Conservation (phyloP, 2,113 vertebrate species). For the Grammomys dolichurus region DNA sequence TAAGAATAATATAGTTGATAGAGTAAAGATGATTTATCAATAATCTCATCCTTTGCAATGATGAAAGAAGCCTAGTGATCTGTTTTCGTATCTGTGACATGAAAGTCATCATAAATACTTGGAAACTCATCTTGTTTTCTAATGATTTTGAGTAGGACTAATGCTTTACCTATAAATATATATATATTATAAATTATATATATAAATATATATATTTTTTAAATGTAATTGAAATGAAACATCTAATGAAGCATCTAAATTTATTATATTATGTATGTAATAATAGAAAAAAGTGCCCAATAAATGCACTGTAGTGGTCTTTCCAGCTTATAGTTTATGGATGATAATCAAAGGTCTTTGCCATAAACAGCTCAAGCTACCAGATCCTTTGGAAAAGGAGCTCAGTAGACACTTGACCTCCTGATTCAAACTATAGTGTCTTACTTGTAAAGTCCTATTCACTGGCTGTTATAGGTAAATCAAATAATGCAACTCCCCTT, state of each 20-base stretch:
- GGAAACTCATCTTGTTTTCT: neutral
- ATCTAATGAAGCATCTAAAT: neutral
- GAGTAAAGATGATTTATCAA: neutral
- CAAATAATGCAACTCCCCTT: neutral
- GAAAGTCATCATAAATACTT: neutral
- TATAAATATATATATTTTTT: no score
- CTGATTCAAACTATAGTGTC: no score
- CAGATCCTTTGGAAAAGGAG: no score
- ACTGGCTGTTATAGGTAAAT: neutral
- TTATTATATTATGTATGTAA: neutral
- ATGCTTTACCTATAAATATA: neutral
- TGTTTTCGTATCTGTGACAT: neutral
- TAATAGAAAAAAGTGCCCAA: neutral
- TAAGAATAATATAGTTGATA: neutral
- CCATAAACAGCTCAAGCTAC: neutral
- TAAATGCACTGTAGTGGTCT: neutral
- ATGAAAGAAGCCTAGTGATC: neutral
- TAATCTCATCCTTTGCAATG: neutral
- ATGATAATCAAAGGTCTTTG: neutral
- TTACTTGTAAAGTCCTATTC: neutral
- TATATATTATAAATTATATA: neutral
- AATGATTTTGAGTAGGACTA: neutral
- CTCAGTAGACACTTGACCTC: neutral
- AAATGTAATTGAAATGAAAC: neutral
- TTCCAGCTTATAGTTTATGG: neutral